A percentile compares a stretch with the other conserved stretches of the same genome.
Evolutionary conservation across 1,140 invertebrate genomes (phyloP).

Genomic region (Nephila pilipes): DNA sequence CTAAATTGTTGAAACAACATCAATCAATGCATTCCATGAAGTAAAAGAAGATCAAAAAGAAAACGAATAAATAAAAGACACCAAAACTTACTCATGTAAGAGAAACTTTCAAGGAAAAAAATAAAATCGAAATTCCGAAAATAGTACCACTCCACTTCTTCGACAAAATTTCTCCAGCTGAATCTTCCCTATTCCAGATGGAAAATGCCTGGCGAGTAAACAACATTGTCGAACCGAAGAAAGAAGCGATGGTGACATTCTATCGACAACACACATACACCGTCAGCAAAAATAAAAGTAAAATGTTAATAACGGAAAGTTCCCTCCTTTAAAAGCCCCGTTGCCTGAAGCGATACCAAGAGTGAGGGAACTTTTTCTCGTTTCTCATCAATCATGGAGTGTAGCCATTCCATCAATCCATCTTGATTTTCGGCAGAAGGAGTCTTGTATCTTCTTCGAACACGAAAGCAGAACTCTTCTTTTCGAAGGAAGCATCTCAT

Average conservation of each 20-base stretch:
- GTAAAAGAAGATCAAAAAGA: not conserved
- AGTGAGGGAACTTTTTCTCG: not conserved
- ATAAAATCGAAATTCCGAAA: not conserved
- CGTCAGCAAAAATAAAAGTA: not conserved
- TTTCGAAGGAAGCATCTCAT: not conserved
- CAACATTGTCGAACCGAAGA: not conserved
- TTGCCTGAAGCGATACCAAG: not conserved
- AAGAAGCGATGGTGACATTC: not conserved
- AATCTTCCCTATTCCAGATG: not conserved
- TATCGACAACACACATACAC: not conserved
- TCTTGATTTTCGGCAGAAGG: constrained; percentile 32
- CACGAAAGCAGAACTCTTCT: not conserved
- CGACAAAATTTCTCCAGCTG: not conserved
- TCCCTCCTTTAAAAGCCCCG: constrained; percentile 11
- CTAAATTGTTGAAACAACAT: not conserved
- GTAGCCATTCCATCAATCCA: constrained; percentile 32
- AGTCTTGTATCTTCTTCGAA: constrained; percentile 26
- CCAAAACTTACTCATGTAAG: not conserved
- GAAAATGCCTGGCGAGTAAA: not conserved
- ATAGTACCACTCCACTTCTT: not conserved
- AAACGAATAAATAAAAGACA: not conserved
- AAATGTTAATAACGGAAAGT: constrained; percentile 22
- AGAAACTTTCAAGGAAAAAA: not conserved
- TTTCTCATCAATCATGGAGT: constrained; percentile 42
- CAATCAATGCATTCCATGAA: not conserved